These are phyloP conservation scores for Stomatorhinus walkeri DNA, from an alignment of 2,797 vertebrate species.

Conservation along the genomic window DNA sequence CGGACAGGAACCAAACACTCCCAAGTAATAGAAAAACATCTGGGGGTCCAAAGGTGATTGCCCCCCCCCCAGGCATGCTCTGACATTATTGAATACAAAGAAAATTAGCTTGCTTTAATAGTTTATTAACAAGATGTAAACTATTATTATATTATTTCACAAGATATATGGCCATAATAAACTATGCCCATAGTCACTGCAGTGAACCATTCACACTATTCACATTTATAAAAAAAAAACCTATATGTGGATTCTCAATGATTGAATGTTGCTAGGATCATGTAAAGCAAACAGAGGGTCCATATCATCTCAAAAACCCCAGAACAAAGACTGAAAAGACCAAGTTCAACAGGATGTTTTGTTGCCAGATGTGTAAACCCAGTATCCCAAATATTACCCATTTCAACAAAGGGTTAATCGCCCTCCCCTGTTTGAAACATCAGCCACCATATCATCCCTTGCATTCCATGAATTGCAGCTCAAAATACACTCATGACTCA, in stretches of 20 bases:
- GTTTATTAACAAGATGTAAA: not conserved
- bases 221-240: not conserved
- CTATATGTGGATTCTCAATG: not conserved
- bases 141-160: not conserved
- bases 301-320: not conserved
- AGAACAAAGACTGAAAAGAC: not conserved
- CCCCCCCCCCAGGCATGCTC: not conserved
- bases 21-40: not conserved
- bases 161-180: not conserved
- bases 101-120: not conserved
- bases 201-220: not conserved
- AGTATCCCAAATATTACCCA: not conserved
- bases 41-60: not conserved
- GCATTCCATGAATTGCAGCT: conserved; percentile 12
- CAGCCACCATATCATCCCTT: not conserved
- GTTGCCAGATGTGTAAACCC: not conserved
- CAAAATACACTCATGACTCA: conserved; percentile 17
- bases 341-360: not conserved
- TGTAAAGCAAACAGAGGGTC: not conserved
- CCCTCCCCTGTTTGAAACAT: not conserved
- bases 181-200: not conserved
- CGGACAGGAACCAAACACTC: not conserved
- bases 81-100: not conserved
- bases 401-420: not conserved
- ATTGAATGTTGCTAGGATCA: not conserved